Percentiles rank a stretch among this genome's conserved stretches.
Conservation (phyloP, 2,797 vertebrate species). For the Sebastes diaconus region DNA sequence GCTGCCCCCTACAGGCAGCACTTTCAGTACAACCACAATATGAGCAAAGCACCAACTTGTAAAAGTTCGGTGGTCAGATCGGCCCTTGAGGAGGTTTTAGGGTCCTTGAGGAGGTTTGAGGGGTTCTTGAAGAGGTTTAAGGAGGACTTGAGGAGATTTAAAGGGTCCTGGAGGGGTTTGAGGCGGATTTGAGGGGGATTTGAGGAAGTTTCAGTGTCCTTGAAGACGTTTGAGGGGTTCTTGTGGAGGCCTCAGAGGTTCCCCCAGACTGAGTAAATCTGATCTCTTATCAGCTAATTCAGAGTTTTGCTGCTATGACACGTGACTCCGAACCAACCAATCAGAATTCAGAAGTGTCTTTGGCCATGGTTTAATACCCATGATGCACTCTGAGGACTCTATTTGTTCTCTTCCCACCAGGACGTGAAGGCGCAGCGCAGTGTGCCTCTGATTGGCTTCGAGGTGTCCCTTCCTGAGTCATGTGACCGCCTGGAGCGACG, state of each 20-base stretch:
- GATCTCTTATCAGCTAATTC: too few relatives aligned
- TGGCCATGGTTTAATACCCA: neutral
- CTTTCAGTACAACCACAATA: too few relatives aligned
- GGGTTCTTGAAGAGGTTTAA: neutral
- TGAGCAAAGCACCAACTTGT: too few relatives aligned
- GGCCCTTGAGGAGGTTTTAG: too few relatives aligned
- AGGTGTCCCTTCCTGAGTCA: conserved; percentile 88
- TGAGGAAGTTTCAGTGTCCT: neutral
- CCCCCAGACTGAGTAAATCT: too few relatives aligned
- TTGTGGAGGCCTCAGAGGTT: too few relatives aligned
- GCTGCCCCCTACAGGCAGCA: too few relatives aligned
- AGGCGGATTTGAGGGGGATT: too few relatives aligned
- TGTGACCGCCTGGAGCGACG: conserved; percentile 89
- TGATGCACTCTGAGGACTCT: neutral
- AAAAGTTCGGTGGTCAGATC: too few relatives aligned
- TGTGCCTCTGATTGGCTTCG: conserved; percentile 91
- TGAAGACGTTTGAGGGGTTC: neutral
- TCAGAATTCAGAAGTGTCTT: neutral
- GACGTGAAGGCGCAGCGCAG: conserved; percentile 94
- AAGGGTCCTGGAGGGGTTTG: too few relatives aligned
- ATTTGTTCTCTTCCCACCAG: conserved; percentile 57
- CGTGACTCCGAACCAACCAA: neutral
- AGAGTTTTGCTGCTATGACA: too few relatives aligned
- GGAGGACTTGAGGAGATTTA: too few relatives aligned
- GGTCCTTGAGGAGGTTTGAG: neutral